phyloP scores from a whole-genome alignment of 2,888 invertebrate species.

The Mimumesa dahlbomi region DNA sequence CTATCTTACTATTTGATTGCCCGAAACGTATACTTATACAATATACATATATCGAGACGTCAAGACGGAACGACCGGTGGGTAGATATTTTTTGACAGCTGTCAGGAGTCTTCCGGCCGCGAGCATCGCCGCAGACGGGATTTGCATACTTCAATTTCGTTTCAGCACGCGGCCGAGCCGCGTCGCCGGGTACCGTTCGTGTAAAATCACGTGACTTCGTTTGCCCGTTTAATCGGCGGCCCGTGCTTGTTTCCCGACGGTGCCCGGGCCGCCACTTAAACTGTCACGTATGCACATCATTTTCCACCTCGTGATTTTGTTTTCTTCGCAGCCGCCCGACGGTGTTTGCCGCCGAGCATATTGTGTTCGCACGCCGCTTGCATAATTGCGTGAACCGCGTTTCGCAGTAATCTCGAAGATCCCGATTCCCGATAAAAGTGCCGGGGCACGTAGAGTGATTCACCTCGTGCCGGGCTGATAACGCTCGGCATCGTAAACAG shows the following conservation, averaged over 20 bases:
- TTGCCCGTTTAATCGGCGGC: conserved; percentile 8
- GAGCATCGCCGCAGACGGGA: neutral
- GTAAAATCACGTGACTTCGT: neutral
- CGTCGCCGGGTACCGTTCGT: too few relatives aligned
- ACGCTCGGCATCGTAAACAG: neutral
- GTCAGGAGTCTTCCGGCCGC: neutral
- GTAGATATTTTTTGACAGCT: too few relatives aligned
- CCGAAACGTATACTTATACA: too few relatives aligned
- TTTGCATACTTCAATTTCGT: conserved; percentile 5
- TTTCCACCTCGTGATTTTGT: conserved; percentile 21
- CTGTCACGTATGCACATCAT: conserved; percentile 11
- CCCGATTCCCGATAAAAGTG: neutral
- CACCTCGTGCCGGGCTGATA: neutral
- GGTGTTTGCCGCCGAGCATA: neutral
- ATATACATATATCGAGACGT: too few relatives aligned
- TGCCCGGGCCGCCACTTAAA: neutral
- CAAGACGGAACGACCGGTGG: too few relatives aligned
- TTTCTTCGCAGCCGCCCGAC: neutral
- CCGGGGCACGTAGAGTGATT: neutral
- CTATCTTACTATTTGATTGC: too few relatives aligned
- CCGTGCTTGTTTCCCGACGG: neutral
- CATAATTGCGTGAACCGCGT: conserved; percentile 9
- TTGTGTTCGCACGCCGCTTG: conserved; percentile 11
- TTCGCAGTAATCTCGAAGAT: conserved; percentile 6
- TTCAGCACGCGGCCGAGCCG: neutral